Evolutionary conservation across 2,797 vertebrate genomes (phyloP).

Genomic region (Gymnodraco acuticeps): DNA sequence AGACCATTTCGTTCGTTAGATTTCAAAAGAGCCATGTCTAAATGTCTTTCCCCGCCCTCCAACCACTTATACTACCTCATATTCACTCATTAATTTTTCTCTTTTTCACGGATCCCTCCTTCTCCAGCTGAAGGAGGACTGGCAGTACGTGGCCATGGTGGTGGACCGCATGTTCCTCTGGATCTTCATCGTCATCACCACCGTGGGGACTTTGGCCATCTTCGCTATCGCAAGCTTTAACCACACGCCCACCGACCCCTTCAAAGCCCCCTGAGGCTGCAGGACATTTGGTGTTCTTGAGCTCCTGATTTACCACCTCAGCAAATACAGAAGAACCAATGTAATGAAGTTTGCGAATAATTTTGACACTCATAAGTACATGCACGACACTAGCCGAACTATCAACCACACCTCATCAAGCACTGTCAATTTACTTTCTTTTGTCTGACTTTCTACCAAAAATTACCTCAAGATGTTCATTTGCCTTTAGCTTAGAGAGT

Average conservation of each 20-base stretch:
- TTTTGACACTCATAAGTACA: neutral
- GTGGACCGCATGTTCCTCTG: slow-evolving; percentile 91
- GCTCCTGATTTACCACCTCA: neutral
- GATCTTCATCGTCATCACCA: slow-evolving; percentile 88
- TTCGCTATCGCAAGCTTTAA: slow-evolving; percentile 90
- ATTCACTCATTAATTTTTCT: neutral
- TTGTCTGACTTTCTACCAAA: neutral
- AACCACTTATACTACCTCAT: neutral
- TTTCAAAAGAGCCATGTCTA: too few species aligned
- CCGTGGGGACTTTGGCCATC: slow-evolving; percentile 89
- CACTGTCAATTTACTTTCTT: neutral
- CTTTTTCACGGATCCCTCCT: neutral
- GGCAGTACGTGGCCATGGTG: slow-evolving; percentile 94
- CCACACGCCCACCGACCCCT: slow-evolving; percentile 82
- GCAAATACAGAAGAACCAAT: neutral
- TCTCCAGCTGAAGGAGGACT: slow-evolving; percentile 89
- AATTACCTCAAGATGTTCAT: neutral
- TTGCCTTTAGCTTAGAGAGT: neutral
- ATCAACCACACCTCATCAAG: neutral
- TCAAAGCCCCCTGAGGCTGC: slow-evolving; percentile 66
- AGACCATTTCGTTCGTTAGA: too few species aligned
- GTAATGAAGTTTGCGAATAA: neutral
- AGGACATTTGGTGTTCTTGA: neutral
- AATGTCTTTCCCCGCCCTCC: neutral
- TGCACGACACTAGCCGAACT: neutral